Conservation (phyloP, 1,140 invertebrate species). For the Drosophila santomea region DNA sequence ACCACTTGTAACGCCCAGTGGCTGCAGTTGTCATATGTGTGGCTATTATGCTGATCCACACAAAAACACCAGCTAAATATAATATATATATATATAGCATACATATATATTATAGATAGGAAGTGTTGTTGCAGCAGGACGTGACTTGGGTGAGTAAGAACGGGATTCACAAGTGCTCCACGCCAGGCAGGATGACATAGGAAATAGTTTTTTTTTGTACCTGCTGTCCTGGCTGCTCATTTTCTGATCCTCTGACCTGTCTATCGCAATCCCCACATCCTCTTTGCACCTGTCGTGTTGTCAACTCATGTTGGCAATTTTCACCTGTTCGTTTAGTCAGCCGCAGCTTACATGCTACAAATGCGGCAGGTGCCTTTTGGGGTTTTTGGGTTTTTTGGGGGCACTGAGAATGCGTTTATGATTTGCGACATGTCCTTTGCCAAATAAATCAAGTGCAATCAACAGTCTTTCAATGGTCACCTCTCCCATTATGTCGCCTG, state of each 20-base stretch:
- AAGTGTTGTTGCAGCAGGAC: constrained; percentile 41
- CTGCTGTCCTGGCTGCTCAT: constrained; percentile 58
- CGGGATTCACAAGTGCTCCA: constrained; percentile 21
- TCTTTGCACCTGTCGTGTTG: constrained; percentile 36
- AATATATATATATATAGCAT: constrained; percentile 10
- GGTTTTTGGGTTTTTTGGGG: not conserved
- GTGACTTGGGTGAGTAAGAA: constrained; percentile 66
- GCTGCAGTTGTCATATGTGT: constrained; percentile 68
- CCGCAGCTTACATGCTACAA: constrained; percentile 74
- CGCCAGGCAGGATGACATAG: constrained; percentile 62
- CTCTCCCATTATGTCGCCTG: constrained; percentile 55
- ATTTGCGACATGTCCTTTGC: constrained; percentile 73
- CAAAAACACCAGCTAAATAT: constrained; percentile 17
- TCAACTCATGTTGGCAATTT: constrained; percentile 82
- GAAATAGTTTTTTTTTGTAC: constrained; percentile 75
- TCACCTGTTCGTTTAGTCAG: constrained; percentile 65
- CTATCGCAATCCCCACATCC: constrained; percentile 1
- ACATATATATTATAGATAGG: constrained; percentile 1
- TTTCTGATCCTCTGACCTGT: constrained; percentile 49
- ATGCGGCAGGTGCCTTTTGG: constrained; percentile 40
- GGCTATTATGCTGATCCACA: constrained; percentile 58
- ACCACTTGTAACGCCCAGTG: constrained; percentile 65
- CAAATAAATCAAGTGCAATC: constrained; percentile 82
- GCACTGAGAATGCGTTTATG: constrained; percentile 66
- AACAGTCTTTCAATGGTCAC: constrained; percentile 48